Base-by-base conservation (phyloP, 2,888 invertebrate species). In the Dastarcus helophoroides region DNA sequence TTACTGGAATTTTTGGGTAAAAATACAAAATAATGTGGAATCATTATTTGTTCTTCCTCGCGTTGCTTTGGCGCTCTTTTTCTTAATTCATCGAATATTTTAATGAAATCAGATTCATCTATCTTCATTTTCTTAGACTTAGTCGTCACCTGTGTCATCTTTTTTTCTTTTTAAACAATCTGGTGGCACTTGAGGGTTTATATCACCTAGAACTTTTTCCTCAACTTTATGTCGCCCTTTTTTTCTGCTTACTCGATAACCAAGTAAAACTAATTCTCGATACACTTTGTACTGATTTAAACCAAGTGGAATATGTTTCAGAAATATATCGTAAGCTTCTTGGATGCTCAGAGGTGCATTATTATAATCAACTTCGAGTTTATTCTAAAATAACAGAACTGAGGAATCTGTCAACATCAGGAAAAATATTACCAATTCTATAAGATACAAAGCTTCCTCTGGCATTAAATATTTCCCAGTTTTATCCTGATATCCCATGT, bases 371-470 rank as follows among this genome's bases (percentile, higher is more conserved):
- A 79, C 58, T 46, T 70, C 68, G 9, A 79, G 57, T 43, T 65
- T 65, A 51, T 76, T 77, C 79, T 79, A 58, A 35, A 69, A 60
- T 31, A 29, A 29, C n/a, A 15, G 2, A 22, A 13, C 2, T 15
- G n/a, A 13, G n/a, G n/a, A n/a, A n/a, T n/a, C n/a, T n/a, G n/a
- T n/a, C n/a, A n/a, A n/a, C n/a, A n/a, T 25, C 25, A n/a, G 8
- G 17, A 19, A 13, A 12, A 13, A n/a, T 48, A 63, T 63, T 62
- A 79, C 79, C 48, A 68, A 64, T 69, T 79, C 79, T 48, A 79
- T 58, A 26, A 79, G 59, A 50, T 67, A 70, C 22, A 79, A 56
- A 19, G 74, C 66, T 62, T 79, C 79, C 56, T 79, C 79, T 2
- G 79, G 75, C 26, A 63, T 58, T 2, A 80, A 41, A 40, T 46